Percentiles rank a stretch among this genome's conserved stretches.
phyloP scores from a whole-genome alignment of 2,797 vertebrate species.

The Morelia viridis region DNA sequence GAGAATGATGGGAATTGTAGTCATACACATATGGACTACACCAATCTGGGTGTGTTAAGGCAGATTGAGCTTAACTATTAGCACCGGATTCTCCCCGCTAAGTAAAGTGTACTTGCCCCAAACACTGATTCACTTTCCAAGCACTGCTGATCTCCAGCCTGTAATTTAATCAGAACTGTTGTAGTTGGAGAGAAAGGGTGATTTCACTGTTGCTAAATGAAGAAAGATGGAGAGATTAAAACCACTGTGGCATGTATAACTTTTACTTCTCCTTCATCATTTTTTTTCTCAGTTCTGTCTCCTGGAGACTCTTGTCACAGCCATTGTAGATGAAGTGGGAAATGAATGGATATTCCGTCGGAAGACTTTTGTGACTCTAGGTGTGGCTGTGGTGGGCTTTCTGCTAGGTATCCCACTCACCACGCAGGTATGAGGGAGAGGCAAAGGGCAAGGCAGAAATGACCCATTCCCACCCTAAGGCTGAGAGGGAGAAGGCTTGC shows the following conservation, averaged over 20 bases:
- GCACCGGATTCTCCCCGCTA: background rate
- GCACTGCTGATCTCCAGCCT: background rate
- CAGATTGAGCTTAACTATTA: background rate
- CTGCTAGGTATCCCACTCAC: conserved; percentile 92
- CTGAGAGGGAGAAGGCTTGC: background rate
- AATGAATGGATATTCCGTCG: conserved; percentile 94
- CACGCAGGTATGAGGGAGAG: conserved; percentile 78
- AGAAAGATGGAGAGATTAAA: background rate
- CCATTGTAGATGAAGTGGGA: conserved; percentile 94
- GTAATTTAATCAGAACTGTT: background rate
- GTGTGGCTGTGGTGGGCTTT: conserved; percentile 88
- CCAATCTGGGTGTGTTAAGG: background rate
- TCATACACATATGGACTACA: background rate
- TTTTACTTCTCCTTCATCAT: background rate
- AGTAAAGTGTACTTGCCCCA: background rate
- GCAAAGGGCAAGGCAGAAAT: background rate
- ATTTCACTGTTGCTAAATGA: background rate
- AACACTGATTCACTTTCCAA: background rate
- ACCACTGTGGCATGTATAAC: background rate
- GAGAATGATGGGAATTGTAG: background rate
- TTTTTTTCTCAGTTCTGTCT: conserved; percentile 85
- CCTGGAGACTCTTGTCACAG: conserved; percentile 94
- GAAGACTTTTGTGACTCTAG: conserved; percentile 89
- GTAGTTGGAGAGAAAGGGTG: background rate
- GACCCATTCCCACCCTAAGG: background rate